phyloP scores from a whole-genome alignment of 2,797 vertebrate genomes.

The Bryconaethiops microstoma region DNA sequence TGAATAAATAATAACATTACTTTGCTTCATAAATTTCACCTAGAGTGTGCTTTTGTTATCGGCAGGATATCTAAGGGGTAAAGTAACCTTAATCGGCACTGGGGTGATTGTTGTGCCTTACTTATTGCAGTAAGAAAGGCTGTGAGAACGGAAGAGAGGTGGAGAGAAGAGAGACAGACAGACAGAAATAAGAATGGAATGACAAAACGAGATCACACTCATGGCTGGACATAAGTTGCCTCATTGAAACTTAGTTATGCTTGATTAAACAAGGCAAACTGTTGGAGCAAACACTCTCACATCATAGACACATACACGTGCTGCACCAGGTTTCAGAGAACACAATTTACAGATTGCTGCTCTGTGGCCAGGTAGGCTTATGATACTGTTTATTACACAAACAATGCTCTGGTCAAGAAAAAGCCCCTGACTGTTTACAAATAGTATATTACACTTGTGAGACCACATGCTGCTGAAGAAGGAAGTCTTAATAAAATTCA shows the following conservation, averaged over 20 bases:
- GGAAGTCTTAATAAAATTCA: neutral
- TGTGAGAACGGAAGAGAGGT: conserved; percentile 4
- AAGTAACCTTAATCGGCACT: too few relatives aligned
- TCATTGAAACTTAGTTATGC: conserved; percentile 22
- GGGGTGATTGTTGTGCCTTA: too few relatives aligned
- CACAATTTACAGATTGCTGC: conserved; percentile 17
- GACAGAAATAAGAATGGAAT: too few relatives aligned
- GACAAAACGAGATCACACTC: too few relatives aligned
- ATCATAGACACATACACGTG: conserved; percentile 8
- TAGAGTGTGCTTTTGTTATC: too few relatives aligned
- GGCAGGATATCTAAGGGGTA: too few relatives aligned
- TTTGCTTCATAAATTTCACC: too few relatives aligned
- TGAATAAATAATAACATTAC: too few relatives aligned
- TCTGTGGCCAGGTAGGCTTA: conserved; percentile 5
- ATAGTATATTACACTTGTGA: neutral
- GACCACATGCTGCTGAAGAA: neutral
- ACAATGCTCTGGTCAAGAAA: conserved; percentile 34
- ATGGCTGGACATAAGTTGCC: neutral
- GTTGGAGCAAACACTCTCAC: neutral
- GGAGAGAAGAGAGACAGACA: neutral
- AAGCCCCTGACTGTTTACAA: conserved; percentile 22
- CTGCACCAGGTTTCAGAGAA: neutral
- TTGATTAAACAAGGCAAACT: conserved; percentile 15
- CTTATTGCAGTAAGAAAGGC: neutral
- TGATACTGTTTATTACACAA: conserved; percentile 41